Evolutionary conservation across 1,140 invertebrate species (phyloP).

Genomic region (Aphelenchoides fujianensis): DNA sequence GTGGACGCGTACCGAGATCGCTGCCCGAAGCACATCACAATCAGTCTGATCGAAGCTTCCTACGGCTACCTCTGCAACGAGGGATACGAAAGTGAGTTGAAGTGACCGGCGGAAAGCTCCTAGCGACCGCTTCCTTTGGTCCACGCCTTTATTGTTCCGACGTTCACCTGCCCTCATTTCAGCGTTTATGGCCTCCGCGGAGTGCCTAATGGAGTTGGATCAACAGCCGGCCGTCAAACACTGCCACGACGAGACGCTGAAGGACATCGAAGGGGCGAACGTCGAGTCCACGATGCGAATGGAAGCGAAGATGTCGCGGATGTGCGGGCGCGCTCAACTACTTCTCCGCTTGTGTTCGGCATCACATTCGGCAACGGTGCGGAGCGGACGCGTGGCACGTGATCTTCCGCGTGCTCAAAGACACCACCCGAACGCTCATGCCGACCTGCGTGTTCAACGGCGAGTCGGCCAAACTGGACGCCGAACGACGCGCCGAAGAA

Average conservation of each 20-base stretch:
- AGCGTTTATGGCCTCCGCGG: conserved; percentile 60
- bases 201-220: conserved; percentile 61
- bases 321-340: conserved; percentile 60
- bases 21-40: conserved; percentile 59
- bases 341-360: conserved; percentile 57
- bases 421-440: conserved; percentile 61
- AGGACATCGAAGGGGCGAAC: conserved; percentile 59
- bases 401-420: conserved; percentile 62
- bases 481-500: conserved; percentile 14
- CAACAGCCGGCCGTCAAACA: conserved; percentile 52
- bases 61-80: conserved; percentile 62
- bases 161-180: conserved; percentile 26
- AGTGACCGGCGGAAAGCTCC: background rate
- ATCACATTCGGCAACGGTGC: conserved; percentile 54
- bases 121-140: background rate
- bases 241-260: conserved; percentile 58
- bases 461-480: conserved; percentile 14
- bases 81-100: conserved; percentile 58
- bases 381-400: conserved; percentile 59
- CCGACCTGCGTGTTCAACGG: conserved; percentile 53
- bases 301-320: conserved; percentile 52
- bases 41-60: conserved; percentile 57
- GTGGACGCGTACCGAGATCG: conserved; percentile 42
- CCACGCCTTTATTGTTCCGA: background rate
- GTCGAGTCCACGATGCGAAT: conserved; percentile 45